These are phyloP conservation scores for Crossaster papposus DNA, from an alignment of 53 echinoderm and acorn worm species.

Conservation along the genomic window DNA sequence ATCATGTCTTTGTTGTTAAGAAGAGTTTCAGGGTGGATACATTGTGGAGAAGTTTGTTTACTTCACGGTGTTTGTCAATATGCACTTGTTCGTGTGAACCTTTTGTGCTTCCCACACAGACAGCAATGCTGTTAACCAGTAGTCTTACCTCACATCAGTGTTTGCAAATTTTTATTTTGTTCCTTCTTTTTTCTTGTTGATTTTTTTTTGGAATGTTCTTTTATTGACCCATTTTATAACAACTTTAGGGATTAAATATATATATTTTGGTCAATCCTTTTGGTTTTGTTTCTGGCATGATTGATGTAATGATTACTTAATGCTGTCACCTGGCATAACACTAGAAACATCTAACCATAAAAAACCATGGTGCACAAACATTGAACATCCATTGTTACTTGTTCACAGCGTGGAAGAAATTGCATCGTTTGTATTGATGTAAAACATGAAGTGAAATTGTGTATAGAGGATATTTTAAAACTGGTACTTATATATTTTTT, in stretches of 20 bases:
- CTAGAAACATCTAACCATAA: no score
- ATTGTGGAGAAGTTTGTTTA: neutral
- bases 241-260: neutral
- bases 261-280: neutral
- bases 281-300: slow-evolving; percentile 3
- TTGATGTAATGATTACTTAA: neutral
- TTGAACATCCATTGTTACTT: no score
- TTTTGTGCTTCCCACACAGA: slow-evolving; percentile 49
- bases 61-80: slow-evolving; percentile 25
- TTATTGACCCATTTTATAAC: neutral
- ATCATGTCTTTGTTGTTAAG: slow-evolving; percentile 5
- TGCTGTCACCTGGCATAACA: neutral
- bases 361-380: no score
- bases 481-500: neutral
- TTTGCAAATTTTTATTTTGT: neutral
- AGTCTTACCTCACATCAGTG: slow-evolving; percentile 1
- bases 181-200: neutral
- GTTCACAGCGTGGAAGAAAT: neutral
- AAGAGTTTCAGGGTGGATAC: slow-evolving; percentile 6
- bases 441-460: neutral
- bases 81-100: slow-evolving; percentile 25
- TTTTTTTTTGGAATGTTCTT: neutral
- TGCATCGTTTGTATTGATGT: neutral
- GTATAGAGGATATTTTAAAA: neutral
- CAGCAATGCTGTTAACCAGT: slow-evolving; percentile 2